Evolutionary conservation across 2,797 vertebrate species (phyloP).

Genomic region (Pipistrellus nathusii): DNA sequence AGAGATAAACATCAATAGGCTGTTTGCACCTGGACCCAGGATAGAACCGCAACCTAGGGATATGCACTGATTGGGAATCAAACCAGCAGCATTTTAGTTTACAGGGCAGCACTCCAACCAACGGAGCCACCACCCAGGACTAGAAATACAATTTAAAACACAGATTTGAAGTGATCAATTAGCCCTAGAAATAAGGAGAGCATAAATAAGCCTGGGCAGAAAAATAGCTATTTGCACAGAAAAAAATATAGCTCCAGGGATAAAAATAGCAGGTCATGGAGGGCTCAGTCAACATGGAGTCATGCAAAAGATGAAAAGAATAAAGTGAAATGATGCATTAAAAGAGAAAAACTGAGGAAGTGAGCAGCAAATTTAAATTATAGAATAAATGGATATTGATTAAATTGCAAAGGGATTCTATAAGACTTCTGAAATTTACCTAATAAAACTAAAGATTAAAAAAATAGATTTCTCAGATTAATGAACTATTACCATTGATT

Average conservation of each 20-base stretch:
- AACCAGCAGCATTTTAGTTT: background rate
- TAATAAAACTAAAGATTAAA: background rate
- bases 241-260: background rate
- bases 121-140: background rate
- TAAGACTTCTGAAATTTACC: background rate
- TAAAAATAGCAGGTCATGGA: background rate
- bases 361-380: background rate
- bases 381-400: background rate
- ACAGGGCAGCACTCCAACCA: background rate
- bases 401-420: background rate
- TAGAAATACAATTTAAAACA: background rate
- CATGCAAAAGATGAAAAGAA: background rate
- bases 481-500: background rate
- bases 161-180: background rate
- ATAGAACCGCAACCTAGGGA: background rate
- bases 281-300: background rate
- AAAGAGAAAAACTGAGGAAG: background rate
- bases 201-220: background rate
- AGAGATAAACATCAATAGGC: background rate
- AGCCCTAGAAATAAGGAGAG: background rate
- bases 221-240: background rate
- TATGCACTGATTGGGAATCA: background rate
- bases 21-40: background rate
- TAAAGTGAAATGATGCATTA: background rate
- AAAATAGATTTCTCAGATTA: background rate